Base-by-base conservation (phyloP, 2,797 vertebrate genomes). In the Bovichtus diacanthus region DNA sequence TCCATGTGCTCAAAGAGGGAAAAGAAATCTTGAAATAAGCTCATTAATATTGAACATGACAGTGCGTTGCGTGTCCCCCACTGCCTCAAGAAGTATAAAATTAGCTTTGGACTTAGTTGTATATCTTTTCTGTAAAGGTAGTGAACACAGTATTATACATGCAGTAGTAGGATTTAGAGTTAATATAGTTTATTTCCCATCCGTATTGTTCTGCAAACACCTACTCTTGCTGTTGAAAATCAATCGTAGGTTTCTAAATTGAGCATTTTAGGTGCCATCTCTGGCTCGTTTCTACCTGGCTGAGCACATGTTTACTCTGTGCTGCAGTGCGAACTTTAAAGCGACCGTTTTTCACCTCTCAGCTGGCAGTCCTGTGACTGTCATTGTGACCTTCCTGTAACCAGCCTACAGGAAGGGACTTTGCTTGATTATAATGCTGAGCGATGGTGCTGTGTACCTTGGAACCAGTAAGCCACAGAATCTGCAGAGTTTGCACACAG, bases 391-490 rank as follows among this genome's bases (percentile, higher is more conserved):
- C 88, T 85, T 90, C 74, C 81, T 85, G 78, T 86, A 47, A 78
- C 78, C 76, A 74, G 76, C 66, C 60, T 34, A 66, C 85, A 88
- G 87, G 90, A 92, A 91, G 71, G 61, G 86, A 88, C 85, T 87
- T 90, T 82, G 80, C 85, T 90, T 87, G 79, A 84, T 89, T 78
- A 74, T 85, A 88, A 88, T 82, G 75, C 76, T 82, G 72, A 88
- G 77, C 81, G 81, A 88, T 85, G 81, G n/a, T 69, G 76, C 66
- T 79, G 78, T 91, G 90, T 85, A 90, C 86, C 83, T 92, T 93
- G 82, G 89, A 93, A 87, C 89, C 46, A 83, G 56, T 25, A 60
- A 71, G 53, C 77, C 11, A 41, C 76, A 83, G 66, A 92, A 92
- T 90, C 54, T 90, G 92, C 92, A 0, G 74, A 85, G 67, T 85